Base-by-base conservation (phyloP, 2,797 vertebrate species). In the Oryzias dopingdopingensis region DNA sequence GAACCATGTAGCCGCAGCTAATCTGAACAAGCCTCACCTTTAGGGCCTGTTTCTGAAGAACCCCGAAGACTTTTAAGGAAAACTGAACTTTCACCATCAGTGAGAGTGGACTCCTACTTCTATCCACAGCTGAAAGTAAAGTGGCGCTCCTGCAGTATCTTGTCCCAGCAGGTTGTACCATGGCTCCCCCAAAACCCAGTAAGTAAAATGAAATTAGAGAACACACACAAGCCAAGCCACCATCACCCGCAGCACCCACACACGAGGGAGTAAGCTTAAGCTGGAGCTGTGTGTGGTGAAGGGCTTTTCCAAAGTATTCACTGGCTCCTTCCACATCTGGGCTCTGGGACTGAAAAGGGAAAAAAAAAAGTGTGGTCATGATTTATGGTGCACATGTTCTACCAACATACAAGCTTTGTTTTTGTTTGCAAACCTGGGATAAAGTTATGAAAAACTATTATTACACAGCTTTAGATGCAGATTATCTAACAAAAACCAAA, bases 121-220 rank as follows among this genome's bases (percentile, higher is more conserved):
- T 56, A 76, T 67, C 71, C 79, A 76, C 73, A 67, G 54, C 60
- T 63, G 67, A 72, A 72, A 81, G 63, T 72, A 64, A 67, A 70
- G 61, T 29, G 26, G 26, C 26, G 26, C 26, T 29, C 26, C 26
- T 6, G 26, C 26, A 29, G 26, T 29, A 29, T 70, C 70, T 74
- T 43, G 52, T 76, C 72, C 60, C 67, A 72, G 63, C 49, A 60
- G 70, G 49, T 62, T 76, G 70, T 85, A 86, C 84, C 80, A 84
- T 80, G 82, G 81, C 74, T 62, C 71, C 59, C 24, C 65, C 20
- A 74, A 74, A 86, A 72, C 67, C 78, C 73, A 81, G 78, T 74
- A 84, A 84, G 73, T 79, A 66, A 84, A 81, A 80, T 84, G 72
- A 85, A 78, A 86, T 84, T 81, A 80, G 74, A 76, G 52, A 37